Evolutionary conservation across 2,113 vertebrate genomes (phyloP).

Genomic region (Oxygymnocypris stewartii): DNA sequence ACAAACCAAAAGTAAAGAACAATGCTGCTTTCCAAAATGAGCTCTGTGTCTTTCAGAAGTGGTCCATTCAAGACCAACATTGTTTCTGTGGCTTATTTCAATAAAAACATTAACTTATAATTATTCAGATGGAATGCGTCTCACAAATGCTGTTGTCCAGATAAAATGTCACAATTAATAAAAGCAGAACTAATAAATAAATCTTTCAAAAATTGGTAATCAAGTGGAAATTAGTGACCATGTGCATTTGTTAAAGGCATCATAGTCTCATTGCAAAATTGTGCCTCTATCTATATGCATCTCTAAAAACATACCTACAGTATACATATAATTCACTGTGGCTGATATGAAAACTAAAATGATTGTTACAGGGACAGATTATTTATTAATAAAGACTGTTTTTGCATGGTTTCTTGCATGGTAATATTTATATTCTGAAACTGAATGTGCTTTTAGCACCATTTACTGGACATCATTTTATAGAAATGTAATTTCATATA

Average conservation of each 20-base stretch:
- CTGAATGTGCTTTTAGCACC: background rate
- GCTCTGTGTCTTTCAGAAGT: no score
- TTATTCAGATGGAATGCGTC: background rate
- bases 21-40: background rate
- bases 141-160: background rate
- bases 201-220: background rate
- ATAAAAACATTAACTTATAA: background rate
- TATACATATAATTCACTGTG: background rate
- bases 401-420: background rate
- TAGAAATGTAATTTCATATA: background rate
- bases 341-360: background rate
- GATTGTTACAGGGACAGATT: background rate
- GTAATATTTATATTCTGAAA: background rate
- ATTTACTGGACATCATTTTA: background rate
- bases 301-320: background rate
- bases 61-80: no score
- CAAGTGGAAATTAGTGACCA: background rate
- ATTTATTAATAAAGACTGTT: background rate
- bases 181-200: background rate
- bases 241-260: background rate
- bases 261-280: no score
- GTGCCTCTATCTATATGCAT: background rate
- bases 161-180: background rate
- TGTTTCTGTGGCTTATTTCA: no score
- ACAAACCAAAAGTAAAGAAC: background rate